Base-by-base conservation (phyloP, 2,113 vertebrate species). In the Phoenicopterus ruber region DNA sequence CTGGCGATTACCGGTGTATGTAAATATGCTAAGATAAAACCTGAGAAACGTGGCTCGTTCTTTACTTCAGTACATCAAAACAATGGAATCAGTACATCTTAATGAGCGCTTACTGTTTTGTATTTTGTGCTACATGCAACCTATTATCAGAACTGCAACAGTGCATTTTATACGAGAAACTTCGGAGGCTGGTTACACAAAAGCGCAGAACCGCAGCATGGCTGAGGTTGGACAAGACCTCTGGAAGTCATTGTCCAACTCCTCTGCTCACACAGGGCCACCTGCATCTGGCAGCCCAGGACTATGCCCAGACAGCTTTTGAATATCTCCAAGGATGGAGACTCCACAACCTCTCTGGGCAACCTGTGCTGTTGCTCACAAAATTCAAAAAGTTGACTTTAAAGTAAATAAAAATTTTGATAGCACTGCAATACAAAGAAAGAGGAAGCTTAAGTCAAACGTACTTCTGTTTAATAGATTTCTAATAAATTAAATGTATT, bases 1-100 rank as follows among this genome's bases (percentile, higher is more conserved):
- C 49, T 78, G 66, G 26, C 47, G 17, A 79, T 90, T 93, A 80
- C 74, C 25, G 7, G 17, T 90, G 61, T 95, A 86, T 58, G 18
- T 78, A 95, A 94, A 96, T 93, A 89, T 63, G 50, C 57, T 38
- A 78, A 58, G 62, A 95, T 63, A 93, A 70, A 95, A 95, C 25
- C n/a, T 50, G 54, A 93, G 81, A 89, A 94, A 79, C 1, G 0
- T 46, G 96, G 32, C 18, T 73, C 40, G 12, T 44, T 91, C 50
- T 66, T 82, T 49, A 82, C 47, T 71, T 95, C 78, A 84, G 32
- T 65, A 47, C 36, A 47, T 69, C 78, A 82, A 94, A 97, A 31
- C 73, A 82, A 91, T 73, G 52, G 78, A 93, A 88, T 85, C 67
- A 90, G 63, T 71, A 90, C 58, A 79, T 94, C 85, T 77, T 69